Percentiles rank a stretch among this genome's conserved stretches.
These are phyloP conservation scores for Hydropotes inermis DNA, from an alignment of 2,113 vertebrate species.

Conservation along the genomic window DNA sequence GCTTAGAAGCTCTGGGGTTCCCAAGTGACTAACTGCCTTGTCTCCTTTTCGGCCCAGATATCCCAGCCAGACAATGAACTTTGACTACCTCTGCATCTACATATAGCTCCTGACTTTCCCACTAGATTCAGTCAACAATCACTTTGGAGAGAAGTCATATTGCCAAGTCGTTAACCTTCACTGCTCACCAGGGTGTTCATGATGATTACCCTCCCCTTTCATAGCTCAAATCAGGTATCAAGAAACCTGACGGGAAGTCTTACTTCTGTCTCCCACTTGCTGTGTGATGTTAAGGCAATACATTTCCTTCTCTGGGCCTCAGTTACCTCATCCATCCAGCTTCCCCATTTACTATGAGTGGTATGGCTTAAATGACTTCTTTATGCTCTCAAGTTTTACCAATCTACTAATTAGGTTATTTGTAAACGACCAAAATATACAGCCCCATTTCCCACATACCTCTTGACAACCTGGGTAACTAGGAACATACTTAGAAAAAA, in stretches of 20 bases:
- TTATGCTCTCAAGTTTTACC: neutral
- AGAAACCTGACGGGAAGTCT: conserved; percentile 6
- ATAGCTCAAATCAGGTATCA: neutral
- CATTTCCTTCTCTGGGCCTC: neutral
- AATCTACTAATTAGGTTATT: conserved; percentile 8
- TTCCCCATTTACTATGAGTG: neutral
- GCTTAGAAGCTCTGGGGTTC: neutral
- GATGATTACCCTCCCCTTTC: neutral
- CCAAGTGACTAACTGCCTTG: neutral
- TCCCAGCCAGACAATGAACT: neutral
- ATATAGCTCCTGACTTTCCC: neutral
- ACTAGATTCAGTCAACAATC: neutral
- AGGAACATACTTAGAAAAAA: conserved; percentile 12
- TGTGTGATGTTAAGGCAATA: neutral
- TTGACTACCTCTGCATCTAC: neutral
- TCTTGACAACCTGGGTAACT: conserved; percentile 17
- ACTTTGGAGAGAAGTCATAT: neutral
- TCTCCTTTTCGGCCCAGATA: neutral
- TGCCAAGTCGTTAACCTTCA: neutral
- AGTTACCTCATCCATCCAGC: neutral
- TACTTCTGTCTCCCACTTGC: neutral
- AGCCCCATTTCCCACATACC: neutral
- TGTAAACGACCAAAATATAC: conserved; percentile 7
- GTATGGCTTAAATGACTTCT: neutral
- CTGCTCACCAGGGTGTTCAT: neutral